phyloP scores from a whole-genome alignment of 92 coral and sea anemone genomes.

The Ricordea florida region DNA sequence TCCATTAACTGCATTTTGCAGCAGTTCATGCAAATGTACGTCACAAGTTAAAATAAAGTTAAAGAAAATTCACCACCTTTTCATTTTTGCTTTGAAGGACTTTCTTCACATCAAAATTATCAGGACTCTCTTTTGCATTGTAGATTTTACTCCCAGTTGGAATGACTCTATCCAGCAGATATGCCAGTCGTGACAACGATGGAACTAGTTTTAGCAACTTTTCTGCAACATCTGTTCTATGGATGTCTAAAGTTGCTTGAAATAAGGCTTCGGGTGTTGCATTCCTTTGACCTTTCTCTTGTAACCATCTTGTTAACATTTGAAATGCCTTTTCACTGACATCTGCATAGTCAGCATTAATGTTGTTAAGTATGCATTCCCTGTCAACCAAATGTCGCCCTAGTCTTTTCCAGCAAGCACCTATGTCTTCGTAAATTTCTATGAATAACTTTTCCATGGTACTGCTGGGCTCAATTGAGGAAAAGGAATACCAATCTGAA shows the following conservation, averaged over 20 bases:
- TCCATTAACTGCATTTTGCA: not conserved
- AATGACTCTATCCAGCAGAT: not conserved
- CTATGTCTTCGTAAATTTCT: slow-evolving; percentile 74
- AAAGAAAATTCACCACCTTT: not conserved
- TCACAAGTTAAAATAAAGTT: not conserved
- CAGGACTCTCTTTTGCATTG: not conserved
- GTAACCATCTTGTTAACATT: slow-evolving; percentile 70
- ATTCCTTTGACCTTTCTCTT: slow-evolving; percentile 10
- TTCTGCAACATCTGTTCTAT: slow-evolving; percentile 73
- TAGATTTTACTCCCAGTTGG: not conserved
- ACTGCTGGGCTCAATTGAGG: not conserved
- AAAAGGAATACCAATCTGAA: not conserved
- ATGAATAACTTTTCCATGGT: slow-evolving; percentile 31
- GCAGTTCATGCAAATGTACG: not conserved
- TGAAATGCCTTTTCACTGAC: slow-evolving; percentile 86
- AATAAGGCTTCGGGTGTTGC: slow-evolving; percentile 71
- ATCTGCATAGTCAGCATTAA: slow-evolving; percentile 69
- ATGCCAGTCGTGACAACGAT: not conserved
- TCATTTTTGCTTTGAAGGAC: slow-evolving; percentile 3
- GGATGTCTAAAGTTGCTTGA: slow-evolving; percentile 46
- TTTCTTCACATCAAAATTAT: slow-evolving; percentile 40
- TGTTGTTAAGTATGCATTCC: slow-evolving; percentile 76
- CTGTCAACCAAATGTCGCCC: slow-evolving; percentile 66
- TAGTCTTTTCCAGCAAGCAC: slow-evolving; percentile 73
- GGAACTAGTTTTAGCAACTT: slow-evolving; percentile 38